Conservation (phyloP, 2,888 invertebrate genomes). For the Notodonta ziczac region DNA sequence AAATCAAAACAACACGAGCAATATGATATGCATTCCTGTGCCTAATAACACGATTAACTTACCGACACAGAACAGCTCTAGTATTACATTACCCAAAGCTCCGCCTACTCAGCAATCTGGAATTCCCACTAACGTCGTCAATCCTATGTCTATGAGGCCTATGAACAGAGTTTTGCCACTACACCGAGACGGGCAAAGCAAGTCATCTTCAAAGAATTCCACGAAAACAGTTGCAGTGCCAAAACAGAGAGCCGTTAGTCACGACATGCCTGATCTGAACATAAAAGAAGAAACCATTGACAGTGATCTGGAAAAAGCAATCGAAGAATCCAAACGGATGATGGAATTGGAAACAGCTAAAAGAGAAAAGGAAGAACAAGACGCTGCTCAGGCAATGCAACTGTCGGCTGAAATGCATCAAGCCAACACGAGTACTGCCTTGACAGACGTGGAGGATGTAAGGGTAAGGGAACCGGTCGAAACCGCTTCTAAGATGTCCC, state of each 20-base stretch:
- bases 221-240: slow-evolving; percentile 59
- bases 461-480: slow-evolving; percentile 46
- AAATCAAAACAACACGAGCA: slow-evolving; percentile 66
- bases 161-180: slow-evolving; percentile 92
- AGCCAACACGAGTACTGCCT: slow-evolving; percentile 62
- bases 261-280: slow-evolving; percentile 81
- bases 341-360: slow-evolving; percentile 77
- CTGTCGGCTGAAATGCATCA: slow-evolving; percentile 65
- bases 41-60: slow-evolving; percentile 77
- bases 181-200: slow-evolving; percentile 87
- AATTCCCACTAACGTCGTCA: slow-evolving; percentile 89
- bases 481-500: slow-evolving; percentile 63
- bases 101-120: slow-evolving; percentile 85
- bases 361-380: slow-evolving; percentile 75
- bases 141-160: slow-evolving; percentile 88
- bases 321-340: slow-evolving; percentile 79
- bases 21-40: slow-evolving; percentile 77
- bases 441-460: slow-evolving; percentile 39
- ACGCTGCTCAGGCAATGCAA: slow-evolving; percentile 68
- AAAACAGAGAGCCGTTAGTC: slow-evolving; percentile 68
- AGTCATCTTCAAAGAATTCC: slow-evolving; percentile 61
- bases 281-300: slow-evolving; percentile 81
- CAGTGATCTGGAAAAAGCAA: slow-evolving; percentile 80
- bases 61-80: slow-evolving; percentile 79
- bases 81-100: slow-evolving; percentile 86